These are phyloP conservation scores for Panopea generosa DNA, from an alignment of 2,888 invertebrate species.

Conservation along the genomic window DNA sequence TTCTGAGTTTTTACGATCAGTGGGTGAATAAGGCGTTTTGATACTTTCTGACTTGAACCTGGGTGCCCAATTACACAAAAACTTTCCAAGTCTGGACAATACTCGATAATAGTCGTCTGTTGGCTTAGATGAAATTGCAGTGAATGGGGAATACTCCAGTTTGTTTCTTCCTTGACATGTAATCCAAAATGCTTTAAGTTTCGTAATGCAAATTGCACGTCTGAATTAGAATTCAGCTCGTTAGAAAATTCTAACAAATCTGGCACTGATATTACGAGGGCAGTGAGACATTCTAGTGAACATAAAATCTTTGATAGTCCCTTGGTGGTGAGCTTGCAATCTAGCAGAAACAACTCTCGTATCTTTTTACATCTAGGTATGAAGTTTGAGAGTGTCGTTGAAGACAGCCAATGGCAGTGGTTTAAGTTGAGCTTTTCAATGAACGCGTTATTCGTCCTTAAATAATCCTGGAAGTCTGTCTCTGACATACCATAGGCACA, in stretches of 20 bases:
- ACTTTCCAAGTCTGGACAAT: constrained; percentile 78
- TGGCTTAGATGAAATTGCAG: constrained; percentile 78
- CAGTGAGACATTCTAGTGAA: constrained; percentile 69
- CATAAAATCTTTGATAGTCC: constrained; percentile 77
- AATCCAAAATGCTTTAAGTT: constrained; percentile 75
- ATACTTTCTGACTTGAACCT: constrained; percentile 76
- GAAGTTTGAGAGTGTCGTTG: constrained; percentile 67
- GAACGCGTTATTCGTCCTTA: constrained; percentile 62
- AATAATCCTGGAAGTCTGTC: constrained; percentile 70
- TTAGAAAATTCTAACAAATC: constrained; percentile 80
- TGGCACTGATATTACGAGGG: constrained; percentile 77
- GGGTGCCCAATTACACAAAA: constrained; percentile 81
- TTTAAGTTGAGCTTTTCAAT: constrained; percentile 77
- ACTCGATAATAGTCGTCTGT: constrained; percentile 79
- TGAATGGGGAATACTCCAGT: constrained; percentile 67
- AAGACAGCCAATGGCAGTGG: constrained; percentile 81
- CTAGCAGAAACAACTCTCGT: constrained; percentile 76
- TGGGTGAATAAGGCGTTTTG: constrained; percentile 80
- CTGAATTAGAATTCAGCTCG: constrained; percentile 70
- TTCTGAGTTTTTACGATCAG: constrained; percentile 77
- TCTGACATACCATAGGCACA: constrained; percentile 66
- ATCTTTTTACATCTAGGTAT: constrained; percentile 76
- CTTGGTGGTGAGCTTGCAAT: constrained; percentile 76
- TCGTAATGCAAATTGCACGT: constrained; percentile 73
- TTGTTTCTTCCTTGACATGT: constrained; percentile 76